Percentiles rank a stretch among this genome's conserved stretches.
phyloP scores from a whole-genome alignment of 2,797 vertebrate species.

The Lateolabrax maculatus region DNA sequence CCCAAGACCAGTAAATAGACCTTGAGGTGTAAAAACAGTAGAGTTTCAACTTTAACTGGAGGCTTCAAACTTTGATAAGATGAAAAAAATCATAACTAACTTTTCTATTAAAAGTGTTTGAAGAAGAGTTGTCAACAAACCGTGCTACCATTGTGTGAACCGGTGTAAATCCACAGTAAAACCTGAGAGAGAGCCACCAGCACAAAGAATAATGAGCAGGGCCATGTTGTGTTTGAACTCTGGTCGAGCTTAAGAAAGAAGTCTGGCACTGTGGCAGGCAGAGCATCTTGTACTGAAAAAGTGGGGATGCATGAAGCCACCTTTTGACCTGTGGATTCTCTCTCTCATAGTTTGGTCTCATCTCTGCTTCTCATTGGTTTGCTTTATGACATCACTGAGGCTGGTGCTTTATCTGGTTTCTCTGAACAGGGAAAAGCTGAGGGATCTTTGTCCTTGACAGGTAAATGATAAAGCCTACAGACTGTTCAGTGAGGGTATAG shows the following conservation, averaged over 20 bases:
- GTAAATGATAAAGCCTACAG: not conserved
- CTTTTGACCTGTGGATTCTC: slow-evolving; percentile 34
- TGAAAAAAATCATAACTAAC: slow-evolving; percentile 1
- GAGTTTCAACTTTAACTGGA: not conserved
- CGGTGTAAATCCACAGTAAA: slow-evolving; percentile 21
- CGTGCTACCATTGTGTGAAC: not conserved
- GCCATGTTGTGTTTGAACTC: slow-evolving; percentile 30
- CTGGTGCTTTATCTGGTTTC: slow-evolving; percentile 22
- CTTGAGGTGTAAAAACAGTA: not conserved
- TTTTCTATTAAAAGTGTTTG: slow-evolving; percentile 7
- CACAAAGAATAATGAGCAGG: slow-evolving; percentile 14
- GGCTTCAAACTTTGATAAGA: not conserved
- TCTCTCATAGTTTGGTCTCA: slow-evolving; percentile 12
- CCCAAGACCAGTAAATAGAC: not conserved
- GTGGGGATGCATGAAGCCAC: slow-evolving; percentile 14
- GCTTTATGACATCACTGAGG: not conserved
- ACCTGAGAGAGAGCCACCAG: slow-evolving; percentile 9
- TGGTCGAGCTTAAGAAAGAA: slow-evolving; percentile 13
- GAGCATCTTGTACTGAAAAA: slow-evolving; percentile 9
- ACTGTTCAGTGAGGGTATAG: not conserved
- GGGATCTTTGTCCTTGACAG: slow-evolving; percentile 1
- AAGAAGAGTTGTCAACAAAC: slow-evolving; percentile 22
- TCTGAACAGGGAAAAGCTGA: slow-evolving; percentile 6
- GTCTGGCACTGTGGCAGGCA: slow-evolving; percentile 12
- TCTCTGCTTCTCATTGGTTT: slow-evolving; percentile 23